phyloP scores from a whole-genome alignment of 2,797 vertebrate species.

The Phylloscopus collybita region DNA sequence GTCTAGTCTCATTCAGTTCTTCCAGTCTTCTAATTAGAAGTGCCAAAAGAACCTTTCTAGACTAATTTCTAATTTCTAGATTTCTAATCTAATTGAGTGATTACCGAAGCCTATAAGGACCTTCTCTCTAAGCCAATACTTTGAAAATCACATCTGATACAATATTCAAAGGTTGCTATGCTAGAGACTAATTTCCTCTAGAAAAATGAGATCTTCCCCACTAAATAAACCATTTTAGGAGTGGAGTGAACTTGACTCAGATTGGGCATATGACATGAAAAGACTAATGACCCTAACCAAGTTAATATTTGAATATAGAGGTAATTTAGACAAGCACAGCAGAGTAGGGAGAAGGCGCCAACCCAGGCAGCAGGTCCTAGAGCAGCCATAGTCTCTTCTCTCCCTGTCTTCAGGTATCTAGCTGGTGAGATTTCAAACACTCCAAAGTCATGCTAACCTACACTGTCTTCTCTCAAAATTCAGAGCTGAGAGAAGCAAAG shows the following conservation, averaged over 20 bases:
- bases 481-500: neutral
- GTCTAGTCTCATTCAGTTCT: neutral
- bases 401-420: neutral
- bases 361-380: neutral
- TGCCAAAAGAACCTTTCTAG: neutral
- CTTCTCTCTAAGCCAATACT: neutral
- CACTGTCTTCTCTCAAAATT: neutral
- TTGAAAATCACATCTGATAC: neutral
- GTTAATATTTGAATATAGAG: neutral
- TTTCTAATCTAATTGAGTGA: neutral
- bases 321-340: neutral
- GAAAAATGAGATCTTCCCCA: neutral
- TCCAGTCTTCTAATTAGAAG: neutral
- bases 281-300: neutral
- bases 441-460: neutral
- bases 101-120: neutral
- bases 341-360: neutral
- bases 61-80: neutral
- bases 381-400: neutral
- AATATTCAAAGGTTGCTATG: neutral
- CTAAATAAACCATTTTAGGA: neutral
- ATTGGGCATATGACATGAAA: neutral
- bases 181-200: neutral
- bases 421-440: neutral
- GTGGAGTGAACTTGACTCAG: neutral